phyloP scores from a whole-genome alignment of 1,140 invertebrate genomes.

The Drosophila parvula region DNA sequence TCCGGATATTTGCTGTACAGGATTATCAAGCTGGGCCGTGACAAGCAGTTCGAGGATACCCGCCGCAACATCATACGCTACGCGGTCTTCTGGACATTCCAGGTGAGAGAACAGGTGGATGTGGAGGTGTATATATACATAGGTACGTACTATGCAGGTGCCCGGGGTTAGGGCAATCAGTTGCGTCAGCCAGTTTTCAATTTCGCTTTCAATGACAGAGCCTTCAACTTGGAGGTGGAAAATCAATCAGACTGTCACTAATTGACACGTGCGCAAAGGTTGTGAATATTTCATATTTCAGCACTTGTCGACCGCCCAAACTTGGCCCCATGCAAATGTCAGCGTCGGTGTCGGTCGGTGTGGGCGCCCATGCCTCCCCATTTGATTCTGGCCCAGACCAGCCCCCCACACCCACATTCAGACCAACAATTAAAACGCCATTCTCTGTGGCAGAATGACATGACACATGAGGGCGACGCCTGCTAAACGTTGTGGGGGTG shows the following conservation, averaged over 20 bases:
- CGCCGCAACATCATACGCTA: constrained; percentile 93
- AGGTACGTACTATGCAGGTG: background rate
- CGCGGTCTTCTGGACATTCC: constrained; percentile 96
- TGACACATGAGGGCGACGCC: constrained; percentile 56
- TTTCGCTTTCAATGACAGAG: constrained; percentile 49
- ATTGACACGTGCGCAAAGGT: constrained; percentile 56
- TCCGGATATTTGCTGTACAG: constrained; percentile 93
- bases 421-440: constrained; percentile 58
- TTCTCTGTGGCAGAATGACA: constrained; percentile 42
- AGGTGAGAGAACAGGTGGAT: constrained; percentile 85
- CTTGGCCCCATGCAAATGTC: constrained; percentile 30
- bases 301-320: constrained; percentile 47
- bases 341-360: background rate
- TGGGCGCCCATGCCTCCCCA: background rate
- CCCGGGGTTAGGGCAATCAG: background rate
- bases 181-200: constrained; percentile 49
- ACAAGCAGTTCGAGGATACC: constrained; percentile 95
- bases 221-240: constrained; percentile 58
- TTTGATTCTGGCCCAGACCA: constrained; percentile 8
- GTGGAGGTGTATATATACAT: background rate
- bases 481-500: constrained; percentile 43
- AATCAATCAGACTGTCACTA: constrained; percentile 68
- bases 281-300: constrained; percentile 75
- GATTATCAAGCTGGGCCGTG: constrained; percentile 94
- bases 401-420: background rate